Base-by-base conservation (phyloP, 2,797 vertebrate species). In the Sebastes iracundus region DNA sequence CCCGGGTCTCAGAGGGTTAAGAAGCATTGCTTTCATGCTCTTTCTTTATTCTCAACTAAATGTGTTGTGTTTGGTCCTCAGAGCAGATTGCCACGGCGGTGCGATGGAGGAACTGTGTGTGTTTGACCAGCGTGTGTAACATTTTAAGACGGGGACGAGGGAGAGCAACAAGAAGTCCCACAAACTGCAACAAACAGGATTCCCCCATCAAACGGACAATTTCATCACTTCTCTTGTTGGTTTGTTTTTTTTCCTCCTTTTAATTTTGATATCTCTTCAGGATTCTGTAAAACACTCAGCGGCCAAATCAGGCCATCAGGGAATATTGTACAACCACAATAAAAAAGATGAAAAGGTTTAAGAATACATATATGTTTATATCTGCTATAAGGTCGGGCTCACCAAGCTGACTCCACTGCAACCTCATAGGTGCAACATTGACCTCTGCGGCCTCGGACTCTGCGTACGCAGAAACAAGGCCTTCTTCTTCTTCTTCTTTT, bases 221-320 rank as follows among this genome's bases (percentile, higher is more conserved):
- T 91, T 92, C 92, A 94, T 94, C 91, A 94, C 89, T 92, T 90
- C 82, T 87, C 82, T 82, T 83, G 42, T 85, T 82, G 79, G 49
- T 80, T 77, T 28, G 52, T 63, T 67, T 64, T 53, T 72, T 81
- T 79, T 75, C 56, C 63, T 74, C 68, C 62, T 78, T 90, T 87
- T 92, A 5, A 77, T 90, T 94, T 94, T 92, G 91, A 92, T 90
- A 90, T 94, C 87, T 94, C 85, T 94, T 94, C 93, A 95, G 94
- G 93, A 94, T 96, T 97, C 97, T 96, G 96, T 97, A 95, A 96
- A 97, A 97, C 96, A 97, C 97, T 96, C 97, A 97, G 96, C 96
- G 95, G 96, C 95, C 96, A 90, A 62, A 95, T 96, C 96, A 95
- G 96, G 97, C 97, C 97, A 97, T 97, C 96, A 96, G 96, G 96